These are phyloP conservation scores for Acholoe squamosa DNA, from an alignment of 2,888 invertebrate species.

Conservation along the genomic window DNA sequence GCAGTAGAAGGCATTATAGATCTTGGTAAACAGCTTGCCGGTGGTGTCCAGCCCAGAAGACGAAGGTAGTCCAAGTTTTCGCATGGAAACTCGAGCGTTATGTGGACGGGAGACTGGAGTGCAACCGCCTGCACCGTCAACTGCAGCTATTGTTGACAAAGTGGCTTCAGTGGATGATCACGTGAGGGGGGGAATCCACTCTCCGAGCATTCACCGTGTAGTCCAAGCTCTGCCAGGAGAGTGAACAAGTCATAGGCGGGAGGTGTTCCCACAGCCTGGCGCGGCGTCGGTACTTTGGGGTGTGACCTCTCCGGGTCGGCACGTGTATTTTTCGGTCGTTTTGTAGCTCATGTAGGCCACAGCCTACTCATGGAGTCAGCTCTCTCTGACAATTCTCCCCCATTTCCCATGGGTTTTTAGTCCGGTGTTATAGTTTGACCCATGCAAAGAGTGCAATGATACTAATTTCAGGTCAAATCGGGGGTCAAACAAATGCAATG, in stretches of 20 bases:
- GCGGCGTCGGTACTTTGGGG: background rate
- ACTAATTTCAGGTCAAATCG: too few relatives aligned
- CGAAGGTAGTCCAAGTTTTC: constrained; percentile 21
- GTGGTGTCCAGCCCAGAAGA: constrained; percentile 48
- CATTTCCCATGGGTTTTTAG: too few relatives aligned
- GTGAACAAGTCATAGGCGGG: too few relatives aligned
- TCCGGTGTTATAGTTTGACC: too few relatives aligned
- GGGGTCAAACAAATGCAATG: too few relatives aligned
- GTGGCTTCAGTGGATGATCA: constrained; percentile 1
- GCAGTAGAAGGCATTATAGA: constrained; percentile 65
- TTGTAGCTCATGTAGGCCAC: background rate
- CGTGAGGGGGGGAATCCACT: background rate
- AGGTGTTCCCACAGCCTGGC: background rate
- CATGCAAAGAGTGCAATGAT: too few relatives aligned
- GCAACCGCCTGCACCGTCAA: background rate
- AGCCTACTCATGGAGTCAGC: too few relatives aligned
- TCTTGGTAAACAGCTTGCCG: constrained; percentile 63
- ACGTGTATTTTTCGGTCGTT: background rate
- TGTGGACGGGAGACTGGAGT: background rate
- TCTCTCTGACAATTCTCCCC: too few relatives aligned
- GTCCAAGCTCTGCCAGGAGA: too few relatives aligned
- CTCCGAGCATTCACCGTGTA: background rate
- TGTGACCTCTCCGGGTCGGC: background rate
- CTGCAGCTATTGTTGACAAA: constrained; percentile 33
- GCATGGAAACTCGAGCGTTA: background rate